Evolutionary conservation across 2,113 vertebrate genomes (phyloP).

Genomic region (Cricetomys ansorgei): DNA sequence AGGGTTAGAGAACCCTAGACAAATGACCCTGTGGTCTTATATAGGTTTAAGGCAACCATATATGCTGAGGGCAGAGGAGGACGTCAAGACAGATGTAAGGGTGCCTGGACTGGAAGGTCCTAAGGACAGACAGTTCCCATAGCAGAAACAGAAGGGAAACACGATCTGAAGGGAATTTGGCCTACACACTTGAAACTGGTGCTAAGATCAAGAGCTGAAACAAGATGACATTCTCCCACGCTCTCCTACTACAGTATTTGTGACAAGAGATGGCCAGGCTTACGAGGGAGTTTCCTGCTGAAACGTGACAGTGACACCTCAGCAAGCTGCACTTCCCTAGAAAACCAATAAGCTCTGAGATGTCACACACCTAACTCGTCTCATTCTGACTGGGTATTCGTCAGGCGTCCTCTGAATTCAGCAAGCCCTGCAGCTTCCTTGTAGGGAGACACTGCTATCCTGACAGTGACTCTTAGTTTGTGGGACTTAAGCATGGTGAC

Average conservation of each 20-base stretch:
- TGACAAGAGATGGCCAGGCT: not conserved
- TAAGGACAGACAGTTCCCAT: not conserved
- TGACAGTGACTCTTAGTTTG: too few relatives aligned
- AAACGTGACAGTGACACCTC: too few relatives aligned
- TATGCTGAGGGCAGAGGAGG: not conserved
- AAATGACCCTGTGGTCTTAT: not conserved
- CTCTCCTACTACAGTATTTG: not conserved
- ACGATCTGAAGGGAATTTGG: too few relatives aligned
- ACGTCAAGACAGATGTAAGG: not conserved
- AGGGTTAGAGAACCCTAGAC: not conserved
- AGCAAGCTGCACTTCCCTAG: not conserved
- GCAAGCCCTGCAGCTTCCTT: rapidly evolving
- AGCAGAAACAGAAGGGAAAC: not conserved
- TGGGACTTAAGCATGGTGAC: not conserved
- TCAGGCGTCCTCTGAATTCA: not conserved
- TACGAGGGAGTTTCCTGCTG: not conserved
- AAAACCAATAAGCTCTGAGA: not conserved
- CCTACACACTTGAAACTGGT: not conserved
- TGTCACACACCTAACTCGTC: not conserved
- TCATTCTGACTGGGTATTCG: not conserved
- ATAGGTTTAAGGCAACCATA: not conserved
- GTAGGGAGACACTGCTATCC: not conserved
- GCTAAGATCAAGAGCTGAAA: not conserved
- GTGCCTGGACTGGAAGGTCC: too few relatives aligned
- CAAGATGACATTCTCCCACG: not conserved